Percentiles rank a stretch among this genome's conserved stretches.
Conservation (phyloP, 2,888 invertebrate species). For the Pimpla rufipes region DNA sequence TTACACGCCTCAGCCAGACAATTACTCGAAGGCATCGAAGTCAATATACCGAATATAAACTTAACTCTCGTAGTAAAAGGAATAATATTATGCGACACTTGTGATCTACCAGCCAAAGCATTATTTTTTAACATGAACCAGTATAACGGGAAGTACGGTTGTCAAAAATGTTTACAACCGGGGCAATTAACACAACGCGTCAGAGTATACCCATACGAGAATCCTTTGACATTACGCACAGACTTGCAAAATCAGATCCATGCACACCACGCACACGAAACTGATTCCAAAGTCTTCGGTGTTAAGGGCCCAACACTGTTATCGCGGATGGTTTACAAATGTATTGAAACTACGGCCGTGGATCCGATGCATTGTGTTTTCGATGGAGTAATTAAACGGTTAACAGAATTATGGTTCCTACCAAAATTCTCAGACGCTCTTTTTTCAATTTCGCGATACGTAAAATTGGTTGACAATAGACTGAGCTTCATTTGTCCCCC, state of each 20-base stretch:
- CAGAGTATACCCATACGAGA: constrained; percentile 53
- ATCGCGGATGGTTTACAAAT: constrained; percentile 54
- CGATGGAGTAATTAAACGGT: constrained; percentile 61
- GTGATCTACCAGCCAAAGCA: constrained; percentile 56
- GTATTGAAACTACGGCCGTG: constrained; percentile 59
- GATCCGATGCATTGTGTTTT: constrained; percentile 70
- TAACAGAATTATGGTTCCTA: constrained; percentile 62
- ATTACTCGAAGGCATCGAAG: constrained; percentile 31
- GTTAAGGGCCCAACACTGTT: constrained; percentile 66
- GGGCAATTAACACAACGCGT: constrained; percentile 16
- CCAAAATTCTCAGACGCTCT: constrained; percentile 2
- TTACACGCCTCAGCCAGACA: constrained; percentile 13
- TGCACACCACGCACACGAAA: not conserved
- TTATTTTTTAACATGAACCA: constrained; percentile 57
- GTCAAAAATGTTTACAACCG: constrained; percentile 51
- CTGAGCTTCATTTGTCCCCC: constrained; percentile 14
- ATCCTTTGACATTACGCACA: constrained; percentile 37
- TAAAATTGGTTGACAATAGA: constrained; percentile 51
- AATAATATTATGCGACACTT: constrained; percentile 39
- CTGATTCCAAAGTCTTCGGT: constrained; percentile 39
- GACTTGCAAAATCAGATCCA: constrained; percentile 12
- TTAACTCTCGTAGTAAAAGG: constrained; percentile 11
- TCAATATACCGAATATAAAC: constrained; percentile 7
- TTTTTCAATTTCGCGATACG: constrained; percentile 47
- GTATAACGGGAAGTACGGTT: constrained; percentile 60